Base-by-base conservation (phyloP, 2,113 vertebrate genomes). In the Herpailurus yagouaroundi region DNA sequence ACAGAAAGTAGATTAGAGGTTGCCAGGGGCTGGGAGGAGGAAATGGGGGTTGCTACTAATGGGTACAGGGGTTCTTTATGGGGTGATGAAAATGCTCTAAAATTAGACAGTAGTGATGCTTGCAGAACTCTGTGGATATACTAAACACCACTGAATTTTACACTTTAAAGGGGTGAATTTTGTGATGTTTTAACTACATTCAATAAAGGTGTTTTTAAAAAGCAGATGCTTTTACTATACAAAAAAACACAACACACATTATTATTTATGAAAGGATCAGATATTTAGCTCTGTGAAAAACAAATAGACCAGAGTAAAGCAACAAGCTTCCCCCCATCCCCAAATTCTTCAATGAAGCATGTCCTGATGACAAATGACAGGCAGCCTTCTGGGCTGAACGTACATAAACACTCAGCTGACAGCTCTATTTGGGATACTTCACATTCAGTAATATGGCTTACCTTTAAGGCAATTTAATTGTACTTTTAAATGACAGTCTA, bases 381-480 rank as follows among this genome's bases (percentile, higher is more conserved):
- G 4, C 64, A 89, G 27, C 4, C 79, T 96, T 52, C 69, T 79
- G 11, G 10, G 91, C 88, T 95, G 68, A 63, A 89, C 48, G 69
- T 66, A 5, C 50, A 68, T 90, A 41, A 96, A 50, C n/a, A 76
- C 38, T 95, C 93, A 89, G 21, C 50, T 74, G 90, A 96, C 55
- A 16, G 38, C 3, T 63, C 52, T 81, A 25, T 31, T 79, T 73
- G 8, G 57, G 91, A 89, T 96, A 89, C 76, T 31, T 80, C 29
- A 85, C 63, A 19, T 90, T 94, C 83, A 95, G 36, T 89, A 94
- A 50, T 89, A 48, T 95, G 79, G 82, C 60, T 95, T 66, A 93
- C 66, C 3, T 83, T 74, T 88, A 55, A 84, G 36, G 19, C 95
- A 88, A 95, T 95, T 97, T 93, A 96, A 15, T 60, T 98, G 31